Evolutionary conservation across 2,888 invertebrate genomes (phyloP).

Genomic region (Cataglyphis rosenhaueri): DNA sequence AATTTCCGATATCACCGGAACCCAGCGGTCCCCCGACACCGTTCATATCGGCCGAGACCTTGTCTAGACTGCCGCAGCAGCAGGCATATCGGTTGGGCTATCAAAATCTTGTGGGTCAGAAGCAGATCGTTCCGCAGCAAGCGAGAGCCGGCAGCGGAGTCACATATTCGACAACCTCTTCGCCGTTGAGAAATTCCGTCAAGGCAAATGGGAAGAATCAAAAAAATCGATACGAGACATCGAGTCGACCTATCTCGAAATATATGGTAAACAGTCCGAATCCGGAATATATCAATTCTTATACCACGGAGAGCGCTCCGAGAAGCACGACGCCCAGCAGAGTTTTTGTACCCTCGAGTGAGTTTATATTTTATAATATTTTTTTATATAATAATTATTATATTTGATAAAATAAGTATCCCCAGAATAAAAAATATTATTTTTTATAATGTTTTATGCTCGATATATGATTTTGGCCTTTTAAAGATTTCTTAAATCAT

Average conservation of each 20-base stretch:
- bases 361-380: constrained; percentile 45
- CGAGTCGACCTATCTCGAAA: constrained; percentile 60
- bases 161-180: constrained; percentile 14
- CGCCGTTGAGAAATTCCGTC: neutral
- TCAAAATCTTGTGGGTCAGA: constrained; percentile 65
- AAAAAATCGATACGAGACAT: constrained; percentile 33
- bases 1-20: constrained; percentile 79
- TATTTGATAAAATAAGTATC: neutral
- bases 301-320: constrained; percentile 59
- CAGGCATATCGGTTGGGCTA: constrained; percentile 68
- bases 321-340: constrained; percentile 58
- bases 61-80: constrained; percentile 63
- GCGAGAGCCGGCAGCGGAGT: constrained; percentile 40
- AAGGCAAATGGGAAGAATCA: neutral
- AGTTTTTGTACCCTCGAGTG: constrained; percentile 62
- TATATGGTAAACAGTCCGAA: constrained; percentile 78
- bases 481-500: too few species aligned
- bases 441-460: neutral
- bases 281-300: constrained; percentile 74
- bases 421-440: neutral
- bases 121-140: constrained; percentile 60
- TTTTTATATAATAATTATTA: neutral
- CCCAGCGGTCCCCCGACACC: constrained; percentile 57
- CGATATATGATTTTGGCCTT: neutral
- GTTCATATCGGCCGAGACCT: constrained; percentile 75